A percentile compares a stretch with the other conserved stretches of the same genome.
These are phyloP conservation scores for Phaethornis superciliosus DNA, from an alignment of 2,113 vertebrate species.

Conservation along the genomic window DNA sequence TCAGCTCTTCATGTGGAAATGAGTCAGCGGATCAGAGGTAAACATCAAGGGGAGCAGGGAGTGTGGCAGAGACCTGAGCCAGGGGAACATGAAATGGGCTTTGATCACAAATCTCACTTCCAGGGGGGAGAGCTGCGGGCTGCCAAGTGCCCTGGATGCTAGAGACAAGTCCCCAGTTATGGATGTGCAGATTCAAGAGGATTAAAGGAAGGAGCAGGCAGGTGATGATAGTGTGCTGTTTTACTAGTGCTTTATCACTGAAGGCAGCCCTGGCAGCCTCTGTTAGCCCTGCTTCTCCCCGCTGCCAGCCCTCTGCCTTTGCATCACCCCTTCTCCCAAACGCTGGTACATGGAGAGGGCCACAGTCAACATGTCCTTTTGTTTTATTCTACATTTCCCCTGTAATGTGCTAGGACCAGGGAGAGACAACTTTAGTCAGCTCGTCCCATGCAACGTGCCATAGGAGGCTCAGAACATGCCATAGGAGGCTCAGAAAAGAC, in stretches of 20 bases:
- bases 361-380: not conserved
- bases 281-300: not conserved
- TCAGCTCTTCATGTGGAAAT: slow-evolving; percentile 61
- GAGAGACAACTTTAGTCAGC: not conserved
- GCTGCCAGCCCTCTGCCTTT: not conserved
- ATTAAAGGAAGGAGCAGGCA: slow-evolving; percentile 17
- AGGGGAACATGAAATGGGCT: slow-evolving; percentile 39
- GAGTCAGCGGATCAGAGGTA: slow-evolving; percentile 1
- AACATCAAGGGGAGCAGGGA: slow-evolving; percentile 27
- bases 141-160: slow-evolving; percentile 12
- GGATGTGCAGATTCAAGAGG: not conserved
- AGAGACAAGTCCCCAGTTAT: slow-evolving; percentile 1
- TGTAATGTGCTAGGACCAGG: not conserved
- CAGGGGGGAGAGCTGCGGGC: not conserved
- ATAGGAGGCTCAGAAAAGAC: not conserved
- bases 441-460: not conserved
- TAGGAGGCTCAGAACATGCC: not conserved
- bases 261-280: not conserved
- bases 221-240: not conserved
- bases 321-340: not conserved
- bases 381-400: not conserved
- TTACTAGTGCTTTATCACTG: not conserved
- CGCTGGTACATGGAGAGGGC: not conserved
- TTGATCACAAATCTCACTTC: slow-evolving; percentile 1
- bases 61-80: not conserved